These are phyloP conservation scores for Lophotriccus pileatus DNA, from an alignment of 2,797 vertebrate genomes.

Conservation along the genomic window DNA sequence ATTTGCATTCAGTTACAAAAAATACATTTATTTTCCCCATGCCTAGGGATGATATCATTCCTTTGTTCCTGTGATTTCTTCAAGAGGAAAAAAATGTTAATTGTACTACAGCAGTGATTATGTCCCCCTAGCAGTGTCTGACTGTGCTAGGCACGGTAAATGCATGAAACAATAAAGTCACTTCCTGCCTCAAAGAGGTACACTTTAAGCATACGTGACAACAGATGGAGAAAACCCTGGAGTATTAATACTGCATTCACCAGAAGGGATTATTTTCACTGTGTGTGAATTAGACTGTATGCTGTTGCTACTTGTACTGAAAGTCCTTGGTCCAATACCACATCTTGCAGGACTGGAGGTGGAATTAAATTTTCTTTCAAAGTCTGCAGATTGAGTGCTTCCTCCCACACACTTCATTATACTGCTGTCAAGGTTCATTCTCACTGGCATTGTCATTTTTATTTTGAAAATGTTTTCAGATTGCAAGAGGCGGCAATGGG, in stretches of 20 bases:
- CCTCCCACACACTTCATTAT: slow-evolving; percentile 31
- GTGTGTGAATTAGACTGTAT: neutral
- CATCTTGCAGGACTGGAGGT: slow-evolving; percentile 12
- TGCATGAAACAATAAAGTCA: neutral
- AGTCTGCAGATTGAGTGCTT: neutral
- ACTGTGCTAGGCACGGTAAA: neutral
- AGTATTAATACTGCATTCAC: slow-evolving; percentile 14
- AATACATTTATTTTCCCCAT: neutral
- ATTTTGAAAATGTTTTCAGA: slow-evolving; percentile 43
- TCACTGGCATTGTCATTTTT: slow-evolving; percentile 49
- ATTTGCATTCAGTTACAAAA: neutral
- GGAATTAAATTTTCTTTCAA: slow-evolving; percentile 32
- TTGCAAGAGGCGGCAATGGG: neutral
- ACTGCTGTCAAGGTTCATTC: slow-evolving; percentile 41
- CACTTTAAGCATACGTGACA: neutral
- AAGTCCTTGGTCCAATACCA: slow-evolving; percentile 21
- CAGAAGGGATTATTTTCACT: slow-evolving; percentile 14
- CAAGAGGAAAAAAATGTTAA: neutral
- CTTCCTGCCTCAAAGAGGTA: neutral
- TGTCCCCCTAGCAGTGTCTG: neutral
- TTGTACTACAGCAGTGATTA: neutral
- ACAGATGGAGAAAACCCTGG: slow-evolving; percentile 36
- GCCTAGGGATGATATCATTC: neutral
- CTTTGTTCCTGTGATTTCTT: neutral
- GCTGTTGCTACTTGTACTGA: neutral